phyloP scores from a whole-genome alignment of 2,113 vertebrate genomes.

The Phocoena sinus region DNA sequence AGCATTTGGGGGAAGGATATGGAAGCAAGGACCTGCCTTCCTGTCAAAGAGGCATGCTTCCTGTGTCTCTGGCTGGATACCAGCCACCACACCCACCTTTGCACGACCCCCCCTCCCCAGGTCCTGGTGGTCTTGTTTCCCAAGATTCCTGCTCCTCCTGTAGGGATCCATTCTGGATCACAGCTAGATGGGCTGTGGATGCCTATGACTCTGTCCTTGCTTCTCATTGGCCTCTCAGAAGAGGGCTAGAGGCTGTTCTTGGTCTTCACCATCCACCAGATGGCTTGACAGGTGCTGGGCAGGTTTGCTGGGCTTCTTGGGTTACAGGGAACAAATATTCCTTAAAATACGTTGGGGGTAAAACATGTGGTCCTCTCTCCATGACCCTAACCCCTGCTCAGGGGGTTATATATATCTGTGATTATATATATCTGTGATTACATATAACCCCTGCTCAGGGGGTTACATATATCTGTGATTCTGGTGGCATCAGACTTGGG shows the following conservation, averaged over 20 bases:
- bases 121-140: not conserved
- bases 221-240: not conserved
- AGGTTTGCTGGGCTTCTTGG: not conserved
- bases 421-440: not conserved
- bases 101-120: too few species aligned
- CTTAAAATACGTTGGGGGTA: not conserved
- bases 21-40: not conserved
- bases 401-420: not conserved
- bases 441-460: too few species aligned
- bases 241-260: not conserved
- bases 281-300: not conserved
- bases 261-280: not conserved
- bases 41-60: not conserved
- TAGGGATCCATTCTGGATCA: not conserved
- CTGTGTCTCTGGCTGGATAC: not conserved
- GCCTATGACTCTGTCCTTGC: not conserved
- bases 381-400: not conserved
- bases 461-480: not conserved
- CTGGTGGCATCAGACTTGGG: not conserved
- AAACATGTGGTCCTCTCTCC: not conserved
- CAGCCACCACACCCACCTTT: too few species aligned
- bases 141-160: not conserved
- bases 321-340: not conserved
- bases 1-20: not conserved
- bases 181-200: not conserved